Evolutionary conservation across 2,888 invertebrate genomes (phyloP), one percentile per base, ranked within the genome.

Genomic region (Drosophila percnosoma): DNA sequence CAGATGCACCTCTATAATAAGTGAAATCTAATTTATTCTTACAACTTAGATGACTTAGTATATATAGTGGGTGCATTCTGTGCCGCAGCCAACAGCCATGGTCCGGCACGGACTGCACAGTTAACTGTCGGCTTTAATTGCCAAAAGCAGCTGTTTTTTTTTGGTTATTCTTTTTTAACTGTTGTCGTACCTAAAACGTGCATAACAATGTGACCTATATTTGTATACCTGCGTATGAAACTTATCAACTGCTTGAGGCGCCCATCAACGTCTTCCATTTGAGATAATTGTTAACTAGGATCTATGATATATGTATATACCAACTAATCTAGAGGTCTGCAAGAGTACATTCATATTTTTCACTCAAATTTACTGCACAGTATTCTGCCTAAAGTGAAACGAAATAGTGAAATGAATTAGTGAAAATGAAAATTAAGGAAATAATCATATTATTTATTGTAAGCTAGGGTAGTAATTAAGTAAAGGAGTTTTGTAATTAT

Each of bases 191-290:
- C 86, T 87, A 67, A 75, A 75, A 69, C 36, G 40, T 81, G 73
- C 66, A 80, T 80, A 83, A 80, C 86, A 68, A 70, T 75, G 87
- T 85, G 89, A 89, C 87, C 87, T 87, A 73, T 73, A 69, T 69
- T 80, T 80, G 80, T 87, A 87, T 89, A 84, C 89, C 87, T 89
- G 87, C 52, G 49, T 68, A 49, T 61, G 2, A 40, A 55, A 29
- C 55, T 60, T 57, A 66, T 49, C 24, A 78, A 78, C 66, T 63
- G 69, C 68, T 73, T 48, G 52, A 57, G 66, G 68, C 71, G 74
- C 48, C 55, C 42, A 66, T 51, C 52, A 58, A 69, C 53, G 89
- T 89, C 87, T 87, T 87, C 89, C 87, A 84, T 73, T 76, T 78
- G n/a, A 80, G 63, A 42, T 61, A 52, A 78, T 63, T 80, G 64